Evolutionary conservation across 2,113 vertebrate genomes (phyloP), one percentile per base, ranked within the genome.

Genomic region (Pontoporia blainvillei): DNA sequence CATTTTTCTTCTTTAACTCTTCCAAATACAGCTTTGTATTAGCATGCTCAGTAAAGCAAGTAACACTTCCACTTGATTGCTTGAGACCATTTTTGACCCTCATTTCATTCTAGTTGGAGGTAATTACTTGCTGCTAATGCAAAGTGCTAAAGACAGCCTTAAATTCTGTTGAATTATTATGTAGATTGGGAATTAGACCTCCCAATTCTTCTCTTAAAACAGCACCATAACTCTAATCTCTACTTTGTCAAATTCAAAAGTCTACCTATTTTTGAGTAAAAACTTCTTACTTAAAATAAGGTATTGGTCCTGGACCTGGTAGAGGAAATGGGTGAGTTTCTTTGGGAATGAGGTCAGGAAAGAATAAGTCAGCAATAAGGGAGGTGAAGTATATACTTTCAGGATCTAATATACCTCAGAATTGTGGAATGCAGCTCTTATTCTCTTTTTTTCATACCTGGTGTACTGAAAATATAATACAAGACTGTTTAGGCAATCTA

Each of bases 81-180:
- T 44, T 86, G 92, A 95, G 98, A 97, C 78, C 95, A 92, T 78
- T 96, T 92, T 97, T 97, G 97, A 98, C 97, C 98, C 93, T 97
- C 94, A 98, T 98, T 98, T 98, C 94, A 98, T 98, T 97, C 97
- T 95, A 96, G 90, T 94, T 98, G 91, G 87, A 98, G 94, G 98
- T 98, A 98, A 98, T 98, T 98, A 98, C 81, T 98, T 97, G 91
- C 97, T 97, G 90, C 67, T 98, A 97, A 98, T 95, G 83, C 46
- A 96, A 97, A 97, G 86, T 97, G 95, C 90, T 95, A 97, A 97
- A 97, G 93, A 95, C 83, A 97, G 95, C 86, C 87, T 96, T 94
- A 88, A 98, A 98, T 96, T 97, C 97, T 96, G 92, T 87, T 93
- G 84, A 97, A 90, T 97, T 96, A 97, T 95, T 97, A 94, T 95